Evolutionary conservation across 2,888 invertebrate species (phyloP).

Genomic region (Megaustenia siamemsis): DNA sequence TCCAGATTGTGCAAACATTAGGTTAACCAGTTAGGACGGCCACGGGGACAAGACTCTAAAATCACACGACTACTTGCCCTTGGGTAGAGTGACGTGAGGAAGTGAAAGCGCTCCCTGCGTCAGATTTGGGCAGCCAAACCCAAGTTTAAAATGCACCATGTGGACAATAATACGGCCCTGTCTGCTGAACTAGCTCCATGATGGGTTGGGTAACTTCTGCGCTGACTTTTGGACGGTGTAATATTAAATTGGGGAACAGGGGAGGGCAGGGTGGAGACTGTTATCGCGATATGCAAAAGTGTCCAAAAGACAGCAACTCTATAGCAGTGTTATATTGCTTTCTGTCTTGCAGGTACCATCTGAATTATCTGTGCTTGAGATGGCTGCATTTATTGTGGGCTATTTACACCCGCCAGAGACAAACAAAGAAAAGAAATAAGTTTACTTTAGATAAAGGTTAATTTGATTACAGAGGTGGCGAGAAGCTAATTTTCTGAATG

Average conservation of each 20-base stretch:
- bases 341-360: no score
- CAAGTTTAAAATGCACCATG: conserved; percentile 22
- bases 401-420: no score
- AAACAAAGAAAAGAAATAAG: no score
- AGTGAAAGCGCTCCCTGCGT: background rate
- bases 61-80: conserved; percentile 1
- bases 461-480: no score
- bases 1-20: background rate
- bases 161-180: background rate
- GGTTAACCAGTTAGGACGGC: background rate
- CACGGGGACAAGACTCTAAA: background rate
- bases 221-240: background rate
- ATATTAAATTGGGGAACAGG: background rate
- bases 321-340: no score
- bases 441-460: no score
- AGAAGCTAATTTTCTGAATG: no score
- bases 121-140: background rate
- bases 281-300: no score
- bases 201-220: background rate
- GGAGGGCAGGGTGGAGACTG: background rate
- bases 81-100: conserved; percentile 17
- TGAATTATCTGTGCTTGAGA: no score
- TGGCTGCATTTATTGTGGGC: no score
- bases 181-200: background rate
- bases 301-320: no score